phyloP scores from a whole-genome alignment of 2,797 vertebrate genomes.

The Myotis myotis region DNA sequence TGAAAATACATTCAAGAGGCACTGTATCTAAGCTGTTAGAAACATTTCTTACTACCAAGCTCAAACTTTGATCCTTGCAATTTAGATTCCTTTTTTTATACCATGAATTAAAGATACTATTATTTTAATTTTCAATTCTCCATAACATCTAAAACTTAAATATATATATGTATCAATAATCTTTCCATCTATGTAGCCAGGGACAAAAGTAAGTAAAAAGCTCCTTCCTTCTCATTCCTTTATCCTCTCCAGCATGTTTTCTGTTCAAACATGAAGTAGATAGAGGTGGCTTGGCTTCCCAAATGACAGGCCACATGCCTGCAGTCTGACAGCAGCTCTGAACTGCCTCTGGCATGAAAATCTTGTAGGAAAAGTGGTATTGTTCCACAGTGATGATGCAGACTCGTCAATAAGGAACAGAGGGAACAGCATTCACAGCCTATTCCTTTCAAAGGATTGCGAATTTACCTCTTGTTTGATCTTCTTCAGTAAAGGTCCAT shows the following conservation, averaged over 20 bases:
- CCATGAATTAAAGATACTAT: neutral
- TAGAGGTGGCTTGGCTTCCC: neutral
- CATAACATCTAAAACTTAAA: neutral
- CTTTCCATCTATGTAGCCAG: neutral
- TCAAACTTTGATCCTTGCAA: neutral
- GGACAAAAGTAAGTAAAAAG: neutral
- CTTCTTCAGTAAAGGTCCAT: constrained; percentile 94
- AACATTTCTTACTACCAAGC: neutral
- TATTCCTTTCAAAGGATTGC: neutral
- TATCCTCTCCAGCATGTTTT: neutral
- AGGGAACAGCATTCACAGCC: neutral
- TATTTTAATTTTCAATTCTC: constrained; percentile 7
- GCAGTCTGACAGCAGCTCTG: neutral
- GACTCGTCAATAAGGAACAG: too few relatives aligned
- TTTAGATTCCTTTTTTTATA: neutral
- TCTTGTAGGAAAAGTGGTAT: neutral
- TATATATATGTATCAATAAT: neutral
- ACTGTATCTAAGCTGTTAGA: neutral
- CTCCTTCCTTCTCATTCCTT: neutral
- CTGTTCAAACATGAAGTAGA: neutral
- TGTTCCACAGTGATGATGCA: neutral
- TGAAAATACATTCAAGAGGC: neutral
- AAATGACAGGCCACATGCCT: neutral
- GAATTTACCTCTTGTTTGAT: constrained; percentile 97
- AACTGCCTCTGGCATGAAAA: neutral